Percentiles rank a stretch among this genome's conserved stretches.
phyloP scores from a whole-genome alignment of 2,888 invertebrate genomes.

The Caenorhabditis afra region DNA sequence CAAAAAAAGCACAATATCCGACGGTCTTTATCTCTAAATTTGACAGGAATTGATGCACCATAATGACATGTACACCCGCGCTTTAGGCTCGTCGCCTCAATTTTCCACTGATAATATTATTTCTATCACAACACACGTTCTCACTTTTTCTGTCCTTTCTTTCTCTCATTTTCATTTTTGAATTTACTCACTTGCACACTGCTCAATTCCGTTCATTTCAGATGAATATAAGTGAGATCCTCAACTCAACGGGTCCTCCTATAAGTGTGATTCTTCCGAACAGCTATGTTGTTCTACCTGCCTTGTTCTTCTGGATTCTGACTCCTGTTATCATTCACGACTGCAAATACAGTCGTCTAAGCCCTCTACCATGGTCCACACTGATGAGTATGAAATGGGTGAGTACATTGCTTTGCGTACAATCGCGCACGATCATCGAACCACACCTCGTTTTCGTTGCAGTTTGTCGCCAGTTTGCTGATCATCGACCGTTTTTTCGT shows the following conservation, averaged over 20 bases:
- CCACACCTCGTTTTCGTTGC: slow-evolving; percentile 11
- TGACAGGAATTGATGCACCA: slow-evolving; percentile 2
- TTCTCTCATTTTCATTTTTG: slow-evolving; percentile 1
- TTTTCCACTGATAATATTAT: slow-evolving; percentile 27
- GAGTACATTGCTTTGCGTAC: slow-evolving; percentile 2
- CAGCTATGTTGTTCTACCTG: slow-evolving; percentile 69
- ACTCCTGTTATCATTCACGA: slow-evolving; percentile 74
- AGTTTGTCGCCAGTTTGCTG: slow-evolving; percentile 59
- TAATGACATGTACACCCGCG: slow-evolving; percentile 23
- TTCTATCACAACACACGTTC: slow-evolving; percentile 37
- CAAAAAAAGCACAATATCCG: slow-evolving; percentile 10
- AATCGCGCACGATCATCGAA: slow-evolving; percentile 5
- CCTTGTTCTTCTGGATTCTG: slow-evolving; percentile 73
- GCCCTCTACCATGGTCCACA: slow-evolving; percentile 71
- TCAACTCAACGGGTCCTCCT: slow-evolving; percentile 52
- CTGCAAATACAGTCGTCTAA: slow-evolving; percentile 52
- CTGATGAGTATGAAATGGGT: slow-evolving; percentile 76
- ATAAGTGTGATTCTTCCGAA: slow-evolving; percentile 46
- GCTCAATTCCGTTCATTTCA: slow-evolving; percentile 1
- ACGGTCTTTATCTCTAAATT: slow-evolving; percentile 7
- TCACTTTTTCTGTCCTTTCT: slow-evolving; percentile 24
- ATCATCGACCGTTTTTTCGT: slow-evolving; percentile 59
- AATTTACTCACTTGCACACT: too few species aligned
- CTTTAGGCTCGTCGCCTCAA: slow-evolving; percentile 14
- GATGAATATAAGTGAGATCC: slow-evolving; percentile 35